Evolutionary conservation across 2,113 vertebrate genomes (phyloP), one percentile per base, ranked within the genome.

Genomic region (Etheostoma cragini): DNA sequence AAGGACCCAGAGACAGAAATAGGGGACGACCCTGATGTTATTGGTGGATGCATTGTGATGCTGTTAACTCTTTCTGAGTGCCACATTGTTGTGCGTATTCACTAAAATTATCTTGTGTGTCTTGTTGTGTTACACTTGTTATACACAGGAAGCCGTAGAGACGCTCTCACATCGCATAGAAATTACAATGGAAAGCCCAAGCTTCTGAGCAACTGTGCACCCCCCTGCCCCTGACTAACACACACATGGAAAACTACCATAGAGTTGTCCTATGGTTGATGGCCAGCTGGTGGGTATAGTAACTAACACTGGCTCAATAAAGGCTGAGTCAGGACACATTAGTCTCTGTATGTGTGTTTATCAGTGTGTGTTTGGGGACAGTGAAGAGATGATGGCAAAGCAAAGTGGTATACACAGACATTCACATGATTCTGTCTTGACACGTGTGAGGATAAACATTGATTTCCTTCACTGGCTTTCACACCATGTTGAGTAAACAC

Each of bases 401-500:
- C 90, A 94, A 84, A 89, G 57, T 30, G 73, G 75, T 75, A 79
- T 84, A 87, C 74, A 69, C 77, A 86, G 38, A 42, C 87, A 89
- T 87, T 80, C 80, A 45, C 66, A 76, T 63, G 83, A 33, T n/a
- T 13, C 63, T 73, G 73, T 87, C 83, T 38, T 78, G 82, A 92
- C 86, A 92, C 87, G 26, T 78, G 88, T 81, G 89, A 91, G 88
- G 89, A 91, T 90, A 92, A 93, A 93, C 88, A 92, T 84, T 16
- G 64, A 88, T 88, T 84, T 92, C 79, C 76, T 81, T 84, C 78
- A 83, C 81, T 94, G 92, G 92, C 75, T 61, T 90, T 93, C 92
- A 92, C 87, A 90, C 87, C 68, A 80, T 90, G 90, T 92, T 94
- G 89, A 93, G 86, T 93, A 93, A 94, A 92, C 91, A 94, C 68